Percentiles rank a stretch among this genome's conserved stretches.
Evolutionary conservation across 35 echinoderm and acorn worm genomes (phyloP).

Genomic region (Heliocidaris tuberculata): DNA sequence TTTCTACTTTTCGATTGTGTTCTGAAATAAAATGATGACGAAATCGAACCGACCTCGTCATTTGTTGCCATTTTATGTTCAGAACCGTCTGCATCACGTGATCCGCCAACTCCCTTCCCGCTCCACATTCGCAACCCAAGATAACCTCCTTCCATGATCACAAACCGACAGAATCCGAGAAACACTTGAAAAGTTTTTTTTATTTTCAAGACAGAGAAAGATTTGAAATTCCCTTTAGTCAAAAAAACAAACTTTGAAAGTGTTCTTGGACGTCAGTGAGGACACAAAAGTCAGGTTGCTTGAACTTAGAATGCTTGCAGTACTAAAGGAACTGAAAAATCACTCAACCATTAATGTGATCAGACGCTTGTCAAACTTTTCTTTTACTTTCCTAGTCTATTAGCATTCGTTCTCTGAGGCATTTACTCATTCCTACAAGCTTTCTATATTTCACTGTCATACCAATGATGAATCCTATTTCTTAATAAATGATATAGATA

Average conservation of each 20-base stretch:
- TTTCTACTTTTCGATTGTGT: not conserved
- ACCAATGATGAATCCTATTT: not conserved
- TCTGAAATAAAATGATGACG: not conserved
- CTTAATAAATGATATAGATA: not conserved
- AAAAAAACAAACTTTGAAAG: not conserved
- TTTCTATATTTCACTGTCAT: not conserved
- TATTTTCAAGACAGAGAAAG: not conserved
- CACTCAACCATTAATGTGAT: not conserved
- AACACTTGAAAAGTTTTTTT: not conserved
- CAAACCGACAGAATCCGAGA: not conserved
- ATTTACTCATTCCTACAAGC: not conserved
- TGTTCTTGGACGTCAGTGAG: not conserved
- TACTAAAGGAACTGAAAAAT: slow-evolving; percentile 26
- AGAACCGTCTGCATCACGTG: slow-evolving; percentile 24
- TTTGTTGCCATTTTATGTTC: not conserved
- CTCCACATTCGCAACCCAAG: not conserved
- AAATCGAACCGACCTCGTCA: not conserved
- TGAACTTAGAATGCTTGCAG: not conserved
- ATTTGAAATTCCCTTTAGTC: not conserved
- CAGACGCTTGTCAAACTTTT: not conserved
- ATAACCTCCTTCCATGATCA: not conserved
- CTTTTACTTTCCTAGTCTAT: not conserved
- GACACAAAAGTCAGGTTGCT: not conserved
- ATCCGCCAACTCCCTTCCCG: slow-evolving; percentile 14
- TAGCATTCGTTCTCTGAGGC: not conserved